phyloP scores from a whole-genome alignment of 1,140 invertebrate species.

The Diabrotica virgifera region DNA sequence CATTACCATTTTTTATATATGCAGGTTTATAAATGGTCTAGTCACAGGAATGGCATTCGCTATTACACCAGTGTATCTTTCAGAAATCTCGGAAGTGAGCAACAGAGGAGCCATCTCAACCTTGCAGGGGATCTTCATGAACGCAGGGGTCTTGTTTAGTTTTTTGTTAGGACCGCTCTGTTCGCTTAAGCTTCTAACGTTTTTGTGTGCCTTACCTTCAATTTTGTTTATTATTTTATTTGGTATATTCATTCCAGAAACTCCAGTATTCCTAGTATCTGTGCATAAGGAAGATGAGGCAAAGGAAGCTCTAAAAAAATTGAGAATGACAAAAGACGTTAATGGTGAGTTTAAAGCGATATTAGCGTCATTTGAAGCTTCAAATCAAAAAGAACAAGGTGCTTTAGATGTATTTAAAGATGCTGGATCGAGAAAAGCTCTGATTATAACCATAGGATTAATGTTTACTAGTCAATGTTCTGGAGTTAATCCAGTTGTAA shows the following conservation, averaged over 20 bases:
- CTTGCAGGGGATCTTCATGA: constrained; percentile 33
- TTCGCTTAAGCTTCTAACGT: constrained; percentile 54
- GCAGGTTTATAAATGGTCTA: constrained; percentile 32
- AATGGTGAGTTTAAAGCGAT: constrained; percentile 11
- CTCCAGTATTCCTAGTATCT: constrained; percentile 68
- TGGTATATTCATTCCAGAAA: constrained; percentile 61
- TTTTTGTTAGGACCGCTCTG: constrained; percentile 61
- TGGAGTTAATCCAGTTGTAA: constrained; percentile 83
- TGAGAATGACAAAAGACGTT: constrained; percentile 56
- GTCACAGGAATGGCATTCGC: constrained; percentile 51
- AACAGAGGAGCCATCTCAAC: constrained; percentile 33
- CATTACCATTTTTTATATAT: constrained; percentile 23
- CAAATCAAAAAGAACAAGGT: not conserved
- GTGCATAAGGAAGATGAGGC: constrained; percentile 59
- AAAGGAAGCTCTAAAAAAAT: constrained; percentile 56
- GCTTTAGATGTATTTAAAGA: constrained; percentile 22
- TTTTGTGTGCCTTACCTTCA: constrained; percentile 52
- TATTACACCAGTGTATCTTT: constrained; percentile 52
- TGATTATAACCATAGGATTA: constrained; percentile 70
- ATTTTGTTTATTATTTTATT: constrained; percentile 55
- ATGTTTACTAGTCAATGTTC: constrained; percentile 86
- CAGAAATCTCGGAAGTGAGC: constrained; percentile 51
- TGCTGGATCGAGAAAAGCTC: constrained; percentile 60
- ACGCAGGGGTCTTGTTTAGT: constrained; percentile 35
- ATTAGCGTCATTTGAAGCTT: not conserved